Base-by-base conservation (phyloP, 2,797 vertebrate genomes). In the Sebastes elongatus region DNA sequence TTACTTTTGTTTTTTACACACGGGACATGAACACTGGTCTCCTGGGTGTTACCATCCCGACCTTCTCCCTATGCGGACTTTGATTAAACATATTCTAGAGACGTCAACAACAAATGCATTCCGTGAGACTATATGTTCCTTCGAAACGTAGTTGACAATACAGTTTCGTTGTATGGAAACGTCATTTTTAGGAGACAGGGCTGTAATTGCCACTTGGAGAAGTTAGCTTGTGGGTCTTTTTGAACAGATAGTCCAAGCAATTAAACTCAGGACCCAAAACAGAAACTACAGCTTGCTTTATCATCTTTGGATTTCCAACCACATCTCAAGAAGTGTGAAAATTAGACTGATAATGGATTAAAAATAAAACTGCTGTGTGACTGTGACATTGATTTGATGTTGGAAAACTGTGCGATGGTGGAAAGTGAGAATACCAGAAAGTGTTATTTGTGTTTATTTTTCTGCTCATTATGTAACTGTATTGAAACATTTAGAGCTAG, bases 181-280 rank as follows among this genome's bases (percentile, higher is more conserved):
- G 16, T 46, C 1, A 46, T 46, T 46, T 46, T 46, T 8, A 49
- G 46, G 46, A 49, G 7, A 49, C 46, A 7, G 7, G 46, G 46
- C 16, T 49, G 7, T 20, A 49, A 20, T 49, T 49, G 42, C 32
- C 66, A 75, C 49, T 80, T 74, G 57, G 59, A 85, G n/a, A 73
- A 60, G 25, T 74, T 27, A 65, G 23, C 30, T 62, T 55, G 4
- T 27, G 23, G 61, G 22, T 16, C 4, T 28, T 57, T 64, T 77
- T 32, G 6, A 73, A 25, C 22, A 62, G 25, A 38, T 14, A 46
- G 33, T 49, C n/a, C 25, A 4, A 28, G 25, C 8, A 77, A 63
- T 71, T 75, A 49, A 78, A 80, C 1, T 59, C 32, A 25, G 16
- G 5, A 46, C 5, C 9, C 25, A 66, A 63, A 69, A 76, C 13